Percentiles rank a stretch among this genome's conserved stretches.
Evolutionary conservation across 1,140 invertebrate genomes (phyloP).

Genomic region (Lepidostoma basale): DNA sequence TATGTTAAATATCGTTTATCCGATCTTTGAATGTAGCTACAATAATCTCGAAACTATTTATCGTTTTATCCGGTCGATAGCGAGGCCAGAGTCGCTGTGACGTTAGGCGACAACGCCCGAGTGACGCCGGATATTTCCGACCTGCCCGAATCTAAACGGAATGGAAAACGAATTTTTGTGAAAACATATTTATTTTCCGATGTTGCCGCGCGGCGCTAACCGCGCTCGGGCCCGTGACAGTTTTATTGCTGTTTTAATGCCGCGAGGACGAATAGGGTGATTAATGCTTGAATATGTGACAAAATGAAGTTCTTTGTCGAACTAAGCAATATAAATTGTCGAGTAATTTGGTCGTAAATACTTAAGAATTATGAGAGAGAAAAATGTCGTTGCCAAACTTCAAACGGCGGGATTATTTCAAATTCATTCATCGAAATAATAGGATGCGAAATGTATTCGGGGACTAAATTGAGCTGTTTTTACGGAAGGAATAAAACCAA

Average conservation of each 20-base stretch:
- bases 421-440: too few species aligned
- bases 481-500: too few species aligned
- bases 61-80: too few species aligned
- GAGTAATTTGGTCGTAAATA: neutral
- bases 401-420: too few species aligned
- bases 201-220: constrained; percentile 9
- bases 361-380: too few species aligned
- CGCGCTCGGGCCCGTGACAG: neutral
- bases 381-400: too few species aligned
- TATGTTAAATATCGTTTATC: too few species aligned
- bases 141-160: constrained; percentile 31
- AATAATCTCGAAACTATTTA: too few species aligned
- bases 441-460: too few species aligned
- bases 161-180: constrained; percentile 12
- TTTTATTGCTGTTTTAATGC: constrained; percentile 11
- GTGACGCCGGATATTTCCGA: constrained; percentile 22
- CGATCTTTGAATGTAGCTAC: too few species aligned
- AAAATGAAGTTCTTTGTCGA: neutral
- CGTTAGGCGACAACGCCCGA: constrained; percentile 10
- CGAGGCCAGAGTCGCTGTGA: constrained; percentile 19
- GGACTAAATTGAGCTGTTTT: too few species aligned
- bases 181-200: constrained; percentile 12
- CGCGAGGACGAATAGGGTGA: constrained; percentile 1
- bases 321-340: neutral
- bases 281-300: neutral